phyloP scores from a whole-genome alignment of 2,797 vertebrate species.

The Girardinus metallicus region DNA sequence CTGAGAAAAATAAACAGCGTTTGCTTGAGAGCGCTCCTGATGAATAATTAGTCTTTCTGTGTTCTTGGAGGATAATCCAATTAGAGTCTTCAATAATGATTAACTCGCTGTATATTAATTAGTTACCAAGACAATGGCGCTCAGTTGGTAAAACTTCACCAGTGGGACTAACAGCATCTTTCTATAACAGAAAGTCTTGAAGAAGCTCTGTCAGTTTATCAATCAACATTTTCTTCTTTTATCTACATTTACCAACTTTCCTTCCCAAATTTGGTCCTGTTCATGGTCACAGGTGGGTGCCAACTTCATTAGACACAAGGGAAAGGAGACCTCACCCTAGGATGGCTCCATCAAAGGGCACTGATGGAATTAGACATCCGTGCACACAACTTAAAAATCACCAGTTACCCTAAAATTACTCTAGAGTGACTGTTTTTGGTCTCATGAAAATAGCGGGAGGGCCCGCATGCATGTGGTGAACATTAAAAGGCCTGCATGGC shows the following conservation, averaged over 20 bases:
- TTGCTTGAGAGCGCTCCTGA: slow-evolving; percentile 64
- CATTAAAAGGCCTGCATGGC: background rate
- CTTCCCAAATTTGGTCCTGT: background rate
- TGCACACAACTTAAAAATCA: slow-evolving; percentile 1
- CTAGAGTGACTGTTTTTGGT: background rate
- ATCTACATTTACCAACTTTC: background rate
- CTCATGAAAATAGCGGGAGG: background rate
- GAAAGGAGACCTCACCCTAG: background rate
- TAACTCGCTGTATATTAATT: slow-evolving; percentile 70
- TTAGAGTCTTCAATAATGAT: slow-evolving; percentile 71
- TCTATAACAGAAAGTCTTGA: slow-evolving; percentile 19
- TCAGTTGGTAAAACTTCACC: slow-evolving; percentile 48
- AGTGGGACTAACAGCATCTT: slow-evolving; percentile 39
- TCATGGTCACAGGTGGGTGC: background rate
- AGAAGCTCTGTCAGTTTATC: slow-evolving; percentile 3
- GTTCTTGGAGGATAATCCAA: slow-evolving; percentile 76
- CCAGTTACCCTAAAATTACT: background rate
- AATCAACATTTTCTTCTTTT: background rate
- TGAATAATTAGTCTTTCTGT: slow-evolving; percentile 80
- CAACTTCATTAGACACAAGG: background rate
- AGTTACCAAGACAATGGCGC: slow-evolving; percentile 56
- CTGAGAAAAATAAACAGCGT: slow-evolving; percentile 62
- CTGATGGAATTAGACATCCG: background rate
- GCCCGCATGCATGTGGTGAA: background rate
- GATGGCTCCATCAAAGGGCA: background rate